These are phyloP conservation scores for Drosophila antonietae DNA, from an alignment of 2,888 invertebrate species.

Conservation along the genomic window DNA sequence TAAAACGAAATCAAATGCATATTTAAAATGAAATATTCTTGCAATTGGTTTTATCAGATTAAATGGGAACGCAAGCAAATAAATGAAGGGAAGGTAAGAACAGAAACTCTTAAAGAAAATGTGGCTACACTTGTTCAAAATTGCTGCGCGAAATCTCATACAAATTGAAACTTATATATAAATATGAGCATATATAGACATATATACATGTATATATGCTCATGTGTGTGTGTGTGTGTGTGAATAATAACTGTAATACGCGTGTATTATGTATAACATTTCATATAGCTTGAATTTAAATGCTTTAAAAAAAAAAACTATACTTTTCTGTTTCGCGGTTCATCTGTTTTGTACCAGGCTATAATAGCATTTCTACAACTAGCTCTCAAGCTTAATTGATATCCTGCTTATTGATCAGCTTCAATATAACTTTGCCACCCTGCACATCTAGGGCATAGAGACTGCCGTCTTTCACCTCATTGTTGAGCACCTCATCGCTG, in stretches of 20 bases:
- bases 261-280: slow-evolving; percentile 18
- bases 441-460: slow-evolving; percentile 88
- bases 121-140: slow-evolving; percentile 60
- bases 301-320: slow-evolving; percentile 67
- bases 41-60: not conserved
- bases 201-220: not conserved
- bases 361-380: slow-evolving; percentile 31
- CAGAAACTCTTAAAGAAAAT: slow-evolving; percentile 19
- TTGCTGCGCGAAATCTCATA: slow-evolving; percentile 70
- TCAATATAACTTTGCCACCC: slow-evolving; percentile 85
- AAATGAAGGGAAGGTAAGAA: slow-evolving; percentile 20
- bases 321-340: slow-evolving; percentile 36
- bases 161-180: slow-evolving; percentile 66
- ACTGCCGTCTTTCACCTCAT: slow-evolving; percentile 91
- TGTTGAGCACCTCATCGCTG: slow-evolving; percentile 93
- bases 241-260: slow-evolving; percentile 34
- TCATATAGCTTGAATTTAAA: slow-evolving; percentile 46
- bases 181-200: slow-evolving; percentile 9
- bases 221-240: slow-evolving; percentile 8
- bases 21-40: not conserved
- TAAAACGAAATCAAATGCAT: slow-evolving; percentile 12
- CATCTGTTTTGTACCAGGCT: slow-evolving; percentile 7
- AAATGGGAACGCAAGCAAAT: slow-evolving; percentile 8
- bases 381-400: slow-evolving; percentile 47
- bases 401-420: slow-evolving; percentile 84